phyloP scores from a whole-genome alignment of 2,797 vertebrate species.

The Alca torda region DNA sequence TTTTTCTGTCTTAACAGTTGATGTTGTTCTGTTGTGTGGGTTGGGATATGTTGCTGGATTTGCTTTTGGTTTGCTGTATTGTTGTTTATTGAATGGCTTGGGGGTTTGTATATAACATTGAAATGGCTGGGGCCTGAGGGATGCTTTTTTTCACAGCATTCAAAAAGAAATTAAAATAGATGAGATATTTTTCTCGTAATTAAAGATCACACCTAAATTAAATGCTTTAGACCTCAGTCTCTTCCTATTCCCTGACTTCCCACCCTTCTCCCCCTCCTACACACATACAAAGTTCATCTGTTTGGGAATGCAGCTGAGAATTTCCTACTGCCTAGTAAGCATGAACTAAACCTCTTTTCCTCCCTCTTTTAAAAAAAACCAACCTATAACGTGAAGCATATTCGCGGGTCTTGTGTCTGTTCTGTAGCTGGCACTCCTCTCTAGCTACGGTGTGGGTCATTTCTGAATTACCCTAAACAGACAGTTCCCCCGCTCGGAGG shows the following conservation, averaged over 20 bases:
- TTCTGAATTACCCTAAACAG: not conserved
- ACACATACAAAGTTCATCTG: not conserved
- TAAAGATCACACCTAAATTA: constrained; percentile 37
- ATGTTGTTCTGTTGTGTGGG: constrained; percentile 42
- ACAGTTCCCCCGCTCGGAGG: not conserved
- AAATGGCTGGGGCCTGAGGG: not conserved
- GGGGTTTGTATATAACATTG: not conserved
- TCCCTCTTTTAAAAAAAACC: not conserved
- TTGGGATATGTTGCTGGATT: constrained; percentile 38
- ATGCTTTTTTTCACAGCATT: constrained; percentile 5
- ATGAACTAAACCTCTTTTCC: not conserved
- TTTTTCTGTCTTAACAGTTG: constrained; percentile 33
- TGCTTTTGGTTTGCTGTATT: constrained; percentile 39
- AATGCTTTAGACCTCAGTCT: not conserved
- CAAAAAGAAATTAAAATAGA: constrained; percentile 45
- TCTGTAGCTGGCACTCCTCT: not conserved
- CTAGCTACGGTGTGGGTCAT: not conserved
- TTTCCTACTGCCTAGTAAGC: constrained; percentile 20
- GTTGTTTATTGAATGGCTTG: constrained; percentile 39
- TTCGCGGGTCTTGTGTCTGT: not conserved
- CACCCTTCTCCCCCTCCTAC: not conserved
- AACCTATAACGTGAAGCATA: not conserved
- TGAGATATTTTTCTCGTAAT: constrained; percentile 35
- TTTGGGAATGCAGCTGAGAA: constrained; percentile 22
- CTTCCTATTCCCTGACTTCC: not conserved